Percentiles rank a stretch among this genome's conserved stretches.
These are phyloP conservation scores for Saguinus midas DNA, from an alignment of 2,113 vertebrate species.

Conservation along the genomic window DNA sequence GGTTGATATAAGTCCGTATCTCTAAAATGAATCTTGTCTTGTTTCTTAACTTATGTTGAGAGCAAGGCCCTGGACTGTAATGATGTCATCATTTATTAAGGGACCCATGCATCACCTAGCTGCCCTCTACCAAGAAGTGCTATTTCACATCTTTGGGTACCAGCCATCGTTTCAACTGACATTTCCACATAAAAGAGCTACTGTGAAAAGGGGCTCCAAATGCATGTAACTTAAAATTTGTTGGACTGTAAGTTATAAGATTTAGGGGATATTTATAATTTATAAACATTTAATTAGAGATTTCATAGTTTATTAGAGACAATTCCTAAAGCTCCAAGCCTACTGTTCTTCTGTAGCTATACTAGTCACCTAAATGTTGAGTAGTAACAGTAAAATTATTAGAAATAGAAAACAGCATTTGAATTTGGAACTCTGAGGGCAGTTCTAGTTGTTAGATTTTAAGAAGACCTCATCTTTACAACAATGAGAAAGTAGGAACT, in stretches of 20 bases:
- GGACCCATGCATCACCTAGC: neutral
- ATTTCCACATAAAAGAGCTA: neutral
- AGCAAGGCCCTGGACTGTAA: neutral
- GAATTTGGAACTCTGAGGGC: neutral
- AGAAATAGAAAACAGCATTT: neutral
- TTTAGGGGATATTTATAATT: no score
- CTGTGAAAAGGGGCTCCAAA: neutral
- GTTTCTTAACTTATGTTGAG: neutral
- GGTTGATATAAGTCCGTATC: neutral
- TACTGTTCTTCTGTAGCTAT: neutral
- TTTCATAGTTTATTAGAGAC: neutral
- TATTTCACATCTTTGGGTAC: neutral
- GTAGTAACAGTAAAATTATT: neutral
- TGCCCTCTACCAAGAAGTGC: neutral
- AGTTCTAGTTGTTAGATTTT: neutral
- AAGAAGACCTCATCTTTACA: no score
- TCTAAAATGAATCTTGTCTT: neutral
- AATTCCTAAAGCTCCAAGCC: neutral
- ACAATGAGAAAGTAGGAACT: no score
- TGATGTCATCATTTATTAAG: neutral
- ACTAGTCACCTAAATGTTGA: neutral
- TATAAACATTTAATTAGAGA: no score
- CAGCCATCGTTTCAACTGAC: neutral
- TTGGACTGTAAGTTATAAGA: no score
- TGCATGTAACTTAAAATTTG: neutral